These are phyloP conservation scores for Samia ricini DNA, from an alignment of 1,140 invertebrate genomes.

Conservation along the genomic window DNA sequence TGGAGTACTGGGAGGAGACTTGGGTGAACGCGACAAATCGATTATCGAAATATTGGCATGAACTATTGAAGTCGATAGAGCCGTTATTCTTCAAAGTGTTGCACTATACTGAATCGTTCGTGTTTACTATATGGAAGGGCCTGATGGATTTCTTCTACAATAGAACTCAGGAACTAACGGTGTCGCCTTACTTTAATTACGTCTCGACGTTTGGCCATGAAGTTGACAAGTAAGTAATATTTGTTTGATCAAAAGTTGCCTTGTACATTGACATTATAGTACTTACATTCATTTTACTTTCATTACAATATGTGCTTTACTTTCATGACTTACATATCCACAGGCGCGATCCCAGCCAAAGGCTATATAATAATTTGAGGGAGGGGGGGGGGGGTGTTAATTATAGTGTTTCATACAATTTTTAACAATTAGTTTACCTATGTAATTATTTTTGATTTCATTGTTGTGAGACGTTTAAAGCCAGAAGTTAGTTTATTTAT, in stretches of 20 bases:
- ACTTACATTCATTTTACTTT: no score
- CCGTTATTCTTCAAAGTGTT: constrained; percentile 86
- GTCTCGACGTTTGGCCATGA: constrained; percentile 89
- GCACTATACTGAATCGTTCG: constrained; percentile 85
- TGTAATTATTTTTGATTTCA: no score
- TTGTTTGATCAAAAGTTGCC: constrained; percentile 5
- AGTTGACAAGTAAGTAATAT: constrained; percentile 79
- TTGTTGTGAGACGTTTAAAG: no score
- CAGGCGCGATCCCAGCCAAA: no score
- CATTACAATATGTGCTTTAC: no score
- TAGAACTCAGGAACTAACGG: constrained; percentile 85
- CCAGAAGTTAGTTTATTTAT: no score
- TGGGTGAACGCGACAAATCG: constrained; percentile 82
- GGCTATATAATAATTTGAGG: no score
- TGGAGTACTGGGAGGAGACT: constrained; percentile 85
- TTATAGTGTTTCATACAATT: no score
- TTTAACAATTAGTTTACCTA: no score
- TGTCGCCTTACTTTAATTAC: constrained; percentile 88
- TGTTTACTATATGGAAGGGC: constrained; percentile 85
- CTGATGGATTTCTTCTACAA: constrained; percentile 89
- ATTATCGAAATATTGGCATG: constrained; percentile 83
- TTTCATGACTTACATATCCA: no score
- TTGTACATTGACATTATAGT: no score
- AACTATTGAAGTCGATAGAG: constrained; percentile 83
- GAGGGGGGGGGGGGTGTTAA: no score